These are phyloP conservation scores for Ammospiza caudacuta DNA, from an alignment of 2,113 vertebrate species.

Conservation along the genomic window DNA sequence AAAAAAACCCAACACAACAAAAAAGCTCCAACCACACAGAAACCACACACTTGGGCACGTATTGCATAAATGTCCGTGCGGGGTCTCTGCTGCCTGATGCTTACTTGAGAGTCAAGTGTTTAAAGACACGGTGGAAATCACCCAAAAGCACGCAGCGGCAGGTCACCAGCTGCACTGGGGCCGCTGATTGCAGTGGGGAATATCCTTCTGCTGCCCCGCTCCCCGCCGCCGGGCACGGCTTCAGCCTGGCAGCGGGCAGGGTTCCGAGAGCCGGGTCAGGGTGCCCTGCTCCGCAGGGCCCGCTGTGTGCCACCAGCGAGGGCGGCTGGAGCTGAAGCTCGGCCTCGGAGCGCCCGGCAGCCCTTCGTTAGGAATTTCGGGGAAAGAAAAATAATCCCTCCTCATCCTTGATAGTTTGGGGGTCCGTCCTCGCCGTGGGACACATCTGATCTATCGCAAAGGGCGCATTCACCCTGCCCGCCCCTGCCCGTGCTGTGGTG, in stretches of 20 bases:
- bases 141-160: neutral
- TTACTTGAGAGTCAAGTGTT: neutral
- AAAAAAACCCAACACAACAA: neutral
- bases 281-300: neutral
- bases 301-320: neutral
- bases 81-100: neutral
- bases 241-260: neutral
- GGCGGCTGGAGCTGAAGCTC: neutral
- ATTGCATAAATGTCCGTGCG: neutral
- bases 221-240: neutral
- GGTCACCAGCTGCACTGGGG: neutral
- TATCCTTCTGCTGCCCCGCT: neutral
- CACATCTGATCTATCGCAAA: neutral
- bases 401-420: neutral
- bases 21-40: neutral
- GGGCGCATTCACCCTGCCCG: no score
- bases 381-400: neutral
- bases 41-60: neutral
- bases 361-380: neutral
- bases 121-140: neutral
- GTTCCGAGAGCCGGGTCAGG: neutral
- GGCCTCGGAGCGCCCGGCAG: neutral
- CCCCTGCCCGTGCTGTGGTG: no score
- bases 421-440: neutral
- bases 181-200: neutral